These are phyloP conservation scores for Eucera pruinosa DNA, from an alignment of 2,888 invertebrate species.

Conservation along the genomic window DNA sequence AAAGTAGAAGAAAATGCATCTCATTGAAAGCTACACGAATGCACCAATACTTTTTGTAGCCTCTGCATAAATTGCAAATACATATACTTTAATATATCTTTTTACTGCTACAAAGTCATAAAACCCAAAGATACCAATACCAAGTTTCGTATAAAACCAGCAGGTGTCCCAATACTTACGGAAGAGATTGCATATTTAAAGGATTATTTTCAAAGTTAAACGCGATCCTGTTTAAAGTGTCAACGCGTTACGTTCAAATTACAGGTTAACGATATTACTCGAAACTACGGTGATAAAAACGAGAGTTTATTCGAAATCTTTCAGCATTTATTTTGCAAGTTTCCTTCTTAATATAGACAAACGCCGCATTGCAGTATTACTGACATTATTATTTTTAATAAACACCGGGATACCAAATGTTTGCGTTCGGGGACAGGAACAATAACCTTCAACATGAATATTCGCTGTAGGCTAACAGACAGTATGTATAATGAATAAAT, in stretches of 20 bases:
- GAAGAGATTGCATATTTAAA: no score
- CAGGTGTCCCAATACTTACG: no score
- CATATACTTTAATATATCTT: no score
- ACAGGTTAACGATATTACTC: neutral
- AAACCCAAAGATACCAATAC: no score
- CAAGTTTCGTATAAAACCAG: no score
- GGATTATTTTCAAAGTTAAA: no score
- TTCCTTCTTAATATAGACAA: neutral
- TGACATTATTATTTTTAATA: slow-evolving; percentile 2
- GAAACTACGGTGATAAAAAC: neutral
- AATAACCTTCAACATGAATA: neutral
- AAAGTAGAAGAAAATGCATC: no score
- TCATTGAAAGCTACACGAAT: no score
- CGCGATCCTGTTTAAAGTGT: neutral
- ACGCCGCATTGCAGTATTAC: neutral
- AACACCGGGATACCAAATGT: slow-evolving; percentile 17
- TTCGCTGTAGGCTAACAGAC: neutral
- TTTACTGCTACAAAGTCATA: no score
- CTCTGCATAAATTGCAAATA: no score
- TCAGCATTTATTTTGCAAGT: no score
- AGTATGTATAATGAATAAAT: neutral
- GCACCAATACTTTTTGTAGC: no score
- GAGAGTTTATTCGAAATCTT: neutral
- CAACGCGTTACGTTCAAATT: neutral
- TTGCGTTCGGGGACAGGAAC: slow-evolving; percentile 2